Evolutionary conservation across 2,888 invertebrate genomes (phyloP), one percentile per base, ranked within the genome.

Genomic region (Pocota personata): DNA sequence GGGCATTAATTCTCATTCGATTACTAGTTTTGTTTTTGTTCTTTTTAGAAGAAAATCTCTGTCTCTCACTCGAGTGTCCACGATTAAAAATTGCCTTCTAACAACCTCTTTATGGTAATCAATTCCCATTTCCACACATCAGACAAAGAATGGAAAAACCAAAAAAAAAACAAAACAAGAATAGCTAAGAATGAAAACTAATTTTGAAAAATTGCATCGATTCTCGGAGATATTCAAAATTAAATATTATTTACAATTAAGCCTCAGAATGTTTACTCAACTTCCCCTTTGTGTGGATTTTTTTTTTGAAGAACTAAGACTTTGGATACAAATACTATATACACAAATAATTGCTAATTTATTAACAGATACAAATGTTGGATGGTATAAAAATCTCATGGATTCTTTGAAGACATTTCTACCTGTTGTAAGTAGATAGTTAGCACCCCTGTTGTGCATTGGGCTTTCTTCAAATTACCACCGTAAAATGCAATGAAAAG

Each of bases 131-230:
- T 69, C 46, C 55, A 46, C 52, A 62, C 62, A 60, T 60, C 66
- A 60, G 69, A 76, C 64, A 71, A 55, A 55, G 48, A 57, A 66
- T 30, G 5, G 35, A 35, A 48, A 52, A 30, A 43, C 40, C 48
- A 55, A 8, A 57, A n/a, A 32, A 73, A 50, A 55, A 8, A 57
- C 8, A 32, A 73, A 50, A 37, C 3, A 40, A n/a, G 2, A 14
- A 12, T 14, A n/a, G n/a, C 3, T 27, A 72, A 72, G 72, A 83
- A 83, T 73, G 83, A 66, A 69, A 75, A 82, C 77, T 82, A 82
- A 82, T 82, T 82, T 82, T 71, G 58, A 82, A 83, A 78, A 83
- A 83, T 78, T 78, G 76, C 80, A 76, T 82, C 71, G 24, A 48
- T 66, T 50, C 30, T 10, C 30, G 50, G 60, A 60, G 52, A 37